These are phyloP conservation scores for Nymphalis urticae DNA, from an alignment of 2,888 invertebrate species.

Conservation along the genomic window DNA sequence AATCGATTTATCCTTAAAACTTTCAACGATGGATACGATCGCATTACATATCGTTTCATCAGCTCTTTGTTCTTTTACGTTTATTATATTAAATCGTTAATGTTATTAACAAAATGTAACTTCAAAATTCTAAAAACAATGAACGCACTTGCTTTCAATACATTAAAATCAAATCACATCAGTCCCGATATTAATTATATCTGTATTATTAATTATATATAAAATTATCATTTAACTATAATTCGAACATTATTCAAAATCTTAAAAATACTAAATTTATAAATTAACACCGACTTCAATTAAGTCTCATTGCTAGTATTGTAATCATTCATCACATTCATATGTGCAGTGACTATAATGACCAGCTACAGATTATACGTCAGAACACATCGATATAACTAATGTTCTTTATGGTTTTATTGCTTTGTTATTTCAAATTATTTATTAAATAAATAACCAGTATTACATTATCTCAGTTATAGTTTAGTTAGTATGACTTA, in stretches of 20 bases:
- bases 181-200: slow-evolving; percentile 19
- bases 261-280: neutral
- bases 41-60: slow-evolving; percentile 5
- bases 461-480: too few relatives aligned
- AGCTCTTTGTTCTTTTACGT: slow-evolving; percentile 16
- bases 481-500: too few relatives aligned
- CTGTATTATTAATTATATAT: too few relatives aligned
- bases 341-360: slow-evolving; percentile 13
- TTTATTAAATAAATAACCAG: too few relatives aligned
- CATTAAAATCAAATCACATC: slow-evolving; percentile 34
- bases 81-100: slow-evolving; percentile 4
- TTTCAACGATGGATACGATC: slow-evolving; percentile 15
- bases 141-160: neutral
- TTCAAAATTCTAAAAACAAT: slow-evolving; percentile 22
- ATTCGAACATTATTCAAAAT: neutral
- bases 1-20: slow-evolving; percentile 24
- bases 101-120: neutral
- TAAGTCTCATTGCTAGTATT: neutral
- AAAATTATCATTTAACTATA: slow-evolving; percentile 9
- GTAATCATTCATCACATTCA: slow-evolving; percentile 28
- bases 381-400: too few relatives aligned
- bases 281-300: neutral
- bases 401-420: too few relatives aligned
- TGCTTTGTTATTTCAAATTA: too few relatives aligned
- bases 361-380: neutral